These are phyloP conservation scores for Tethea ocularis DNA, from an alignment of 2,888 invertebrate genomes.

Conservation along the genomic window DNA sequence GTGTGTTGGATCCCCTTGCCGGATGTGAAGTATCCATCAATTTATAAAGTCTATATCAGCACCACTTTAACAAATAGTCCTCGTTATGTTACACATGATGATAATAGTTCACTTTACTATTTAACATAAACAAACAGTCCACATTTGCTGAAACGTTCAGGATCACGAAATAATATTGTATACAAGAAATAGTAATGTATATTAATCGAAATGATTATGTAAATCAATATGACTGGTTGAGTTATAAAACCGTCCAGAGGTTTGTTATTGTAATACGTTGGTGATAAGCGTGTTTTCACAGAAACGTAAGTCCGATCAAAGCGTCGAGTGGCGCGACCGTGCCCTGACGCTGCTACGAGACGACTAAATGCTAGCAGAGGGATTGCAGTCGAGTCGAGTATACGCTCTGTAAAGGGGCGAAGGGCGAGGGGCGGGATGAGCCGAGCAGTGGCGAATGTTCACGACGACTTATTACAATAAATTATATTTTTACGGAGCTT, in stretches of 20 bases:
- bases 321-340: slow-evolving; percentile 79
- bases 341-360: slow-evolving; percentile 75
- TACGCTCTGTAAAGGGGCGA: slow-evolving; percentile 63
- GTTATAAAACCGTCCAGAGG: slow-evolving; percentile 36
- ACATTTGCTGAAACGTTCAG: slow-evolving; percentile 42
- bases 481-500: slow-evolving; percentile 79
- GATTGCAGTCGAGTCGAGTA: slow-evolving; percentile 77
- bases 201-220: slow-evolving; percentile 16
- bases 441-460: slow-evolving; percentile 81
- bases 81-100: slow-evolving; percentile 58
- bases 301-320: slow-evolving; percentile 67
- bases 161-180: slow-evolving; percentile 16
- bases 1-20: slow-evolving; percentile 74
- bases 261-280: slow-evolving; percentile 58
- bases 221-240: slow-evolving; percentile 21
- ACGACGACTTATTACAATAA: slow-evolving; percentile 82
- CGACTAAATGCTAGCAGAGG: slow-evolving; percentile 74
- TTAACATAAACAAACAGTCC: slow-evolving; percentile 52
- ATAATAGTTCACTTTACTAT: slow-evolving; percentile 48
- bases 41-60: slow-evolving; percentile 65
- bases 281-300: slow-evolving; percentile 75
- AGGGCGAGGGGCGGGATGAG: slow-evolving; percentile 68
- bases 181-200: slow-evolving; percentile 14
- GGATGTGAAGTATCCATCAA: slow-evolving; percentile 81
- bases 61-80: slow-evolving; percentile 67